Conservation (phyloP, 1,140 invertebrate genomes). For the Cherax destructor region DNA sequence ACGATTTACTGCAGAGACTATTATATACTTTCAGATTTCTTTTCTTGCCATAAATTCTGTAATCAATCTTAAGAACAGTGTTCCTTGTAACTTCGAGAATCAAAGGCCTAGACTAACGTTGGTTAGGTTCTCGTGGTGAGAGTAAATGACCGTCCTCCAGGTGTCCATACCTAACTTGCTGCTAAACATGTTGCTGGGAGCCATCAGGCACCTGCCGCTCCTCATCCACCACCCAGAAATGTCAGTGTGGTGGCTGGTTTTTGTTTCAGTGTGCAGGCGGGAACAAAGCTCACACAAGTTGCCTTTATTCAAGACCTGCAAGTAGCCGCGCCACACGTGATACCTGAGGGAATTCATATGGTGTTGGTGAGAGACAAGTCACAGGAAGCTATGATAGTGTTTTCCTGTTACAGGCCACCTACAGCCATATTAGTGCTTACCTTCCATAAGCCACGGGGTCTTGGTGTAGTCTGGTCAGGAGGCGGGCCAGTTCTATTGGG, state of each 20-base stretch:
- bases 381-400: too few relatives aligned
- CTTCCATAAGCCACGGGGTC: conserved; percentile 22
- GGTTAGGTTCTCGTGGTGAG: too few relatives aligned
- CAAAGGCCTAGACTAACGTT: too few relatives aligned
- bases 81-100: too few relatives aligned
- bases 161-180: background rate
- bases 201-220: background rate
- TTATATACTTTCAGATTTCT: too few relatives aligned
- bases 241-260: conserved; percentile 9
- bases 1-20: too few relatives aligned
- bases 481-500: conserved; percentile 15
- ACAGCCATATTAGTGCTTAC: too few relatives aligned
- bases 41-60: too few relatives aligned
- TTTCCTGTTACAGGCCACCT: background rate
- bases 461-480: background rate
- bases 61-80: too few relatives aligned
- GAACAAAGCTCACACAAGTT: conserved; percentile 32
- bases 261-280: background rate
- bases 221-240: background rate
- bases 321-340: conserved; percentile 30
- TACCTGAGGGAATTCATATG: background rate
- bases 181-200: background rate
- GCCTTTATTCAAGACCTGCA: background rate
- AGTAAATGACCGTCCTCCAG: conserved; percentile 8
- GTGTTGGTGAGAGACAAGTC: too few relatives aligned